phyloP scores from a whole-genome alignment of 2,888 invertebrate species.

The Pilophorus perplexus region DNA sequence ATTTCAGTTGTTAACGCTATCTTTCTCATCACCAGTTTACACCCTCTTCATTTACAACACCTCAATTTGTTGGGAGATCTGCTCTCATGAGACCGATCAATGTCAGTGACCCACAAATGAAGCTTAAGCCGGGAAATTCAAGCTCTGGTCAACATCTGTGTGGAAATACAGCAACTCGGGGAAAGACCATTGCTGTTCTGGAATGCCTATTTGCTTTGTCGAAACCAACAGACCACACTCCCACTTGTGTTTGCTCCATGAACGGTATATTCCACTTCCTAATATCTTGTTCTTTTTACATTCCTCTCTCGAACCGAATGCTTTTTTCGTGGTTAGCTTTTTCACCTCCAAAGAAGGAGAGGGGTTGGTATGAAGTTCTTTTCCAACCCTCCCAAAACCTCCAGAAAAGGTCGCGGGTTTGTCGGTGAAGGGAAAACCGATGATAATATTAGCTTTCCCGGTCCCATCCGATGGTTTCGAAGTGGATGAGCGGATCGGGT shows the following conservation, averaged over 20 bases:
- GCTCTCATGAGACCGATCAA: too few species aligned
- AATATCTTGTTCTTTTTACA: not conserved
- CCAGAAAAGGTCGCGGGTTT: not conserved
- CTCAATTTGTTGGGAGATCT: too few species aligned
- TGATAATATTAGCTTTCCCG: constrained; percentile 10
- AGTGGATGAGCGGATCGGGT: constrained; percentile 28
- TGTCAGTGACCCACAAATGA: too few species aligned
- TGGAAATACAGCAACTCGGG: constrained; percentile 4
- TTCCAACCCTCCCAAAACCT: not conserved
- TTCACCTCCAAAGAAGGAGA: not conserved
- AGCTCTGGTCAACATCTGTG: constrained; percentile 14
- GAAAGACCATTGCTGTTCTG: not conserved
- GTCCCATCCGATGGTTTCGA: constrained; percentile 18
- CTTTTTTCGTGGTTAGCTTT: not conserved
- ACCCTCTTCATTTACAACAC: not conserved
- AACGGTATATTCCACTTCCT: not conserved
- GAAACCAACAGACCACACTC: constrained; percentile 1
- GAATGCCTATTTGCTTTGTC: constrained; percentile 16
- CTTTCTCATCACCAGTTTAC: not conserved
- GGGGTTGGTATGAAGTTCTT: not conserved
- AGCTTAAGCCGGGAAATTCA: too few species aligned
- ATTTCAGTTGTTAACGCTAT: not conserved
- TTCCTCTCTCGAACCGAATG: not conserved
- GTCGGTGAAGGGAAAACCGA: not conserved
- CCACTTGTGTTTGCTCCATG: constrained; percentile 2